A percentile compares a stretch with the other conserved stretches of the same genome.
Conservation (phyloP, 2,888 invertebrate genomes). For the Phrixothrix hirtus region DNA sequence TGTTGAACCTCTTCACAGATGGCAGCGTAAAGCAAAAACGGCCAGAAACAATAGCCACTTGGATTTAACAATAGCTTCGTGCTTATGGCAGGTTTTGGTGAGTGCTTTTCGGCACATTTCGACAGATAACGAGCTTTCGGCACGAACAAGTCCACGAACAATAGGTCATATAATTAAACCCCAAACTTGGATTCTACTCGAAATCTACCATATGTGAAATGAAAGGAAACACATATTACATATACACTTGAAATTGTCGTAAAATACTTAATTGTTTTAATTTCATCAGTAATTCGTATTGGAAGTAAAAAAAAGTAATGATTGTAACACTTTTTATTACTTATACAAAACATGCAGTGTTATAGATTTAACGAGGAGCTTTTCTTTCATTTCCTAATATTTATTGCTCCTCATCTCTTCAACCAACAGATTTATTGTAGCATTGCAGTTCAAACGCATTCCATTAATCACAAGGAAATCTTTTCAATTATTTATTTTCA, state of each 20-base stretch:
- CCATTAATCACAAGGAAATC: constrained; percentile 5
- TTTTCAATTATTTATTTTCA: background rate
- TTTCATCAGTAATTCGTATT: no score
- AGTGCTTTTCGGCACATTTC: constrained; percentile 41
- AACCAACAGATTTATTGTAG: constrained; percentile 1
- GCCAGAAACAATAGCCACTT: constrained; percentile 37
- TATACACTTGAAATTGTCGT: no score
- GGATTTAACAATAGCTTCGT: constrained; percentile 40
- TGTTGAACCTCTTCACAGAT: constrained; percentile 28
- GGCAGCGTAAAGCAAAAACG: constrained; percentile 30
- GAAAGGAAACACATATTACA: background rate
- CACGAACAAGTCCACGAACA: constrained; percentile 36
- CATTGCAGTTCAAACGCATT: constrained; percentile 7
- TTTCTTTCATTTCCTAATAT: constrained; percentile 1
- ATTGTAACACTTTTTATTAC: no score
- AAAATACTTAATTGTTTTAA: no score
- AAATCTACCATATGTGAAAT: constrained; percentile 3
- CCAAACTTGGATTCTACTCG: constrained; percentile 5
- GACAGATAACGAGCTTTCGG: constrained; percentile 42
- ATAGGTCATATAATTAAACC: constrained; percentile 35
- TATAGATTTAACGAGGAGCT: no score
- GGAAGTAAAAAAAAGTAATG: no score
- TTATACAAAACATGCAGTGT: no score
- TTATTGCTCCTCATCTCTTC: constrained; percentile 7
- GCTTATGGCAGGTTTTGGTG: constrained; percentile 33